Conservation (phyloP, 2,797 vertebrate species). For the Alectoris magna region DNA sequence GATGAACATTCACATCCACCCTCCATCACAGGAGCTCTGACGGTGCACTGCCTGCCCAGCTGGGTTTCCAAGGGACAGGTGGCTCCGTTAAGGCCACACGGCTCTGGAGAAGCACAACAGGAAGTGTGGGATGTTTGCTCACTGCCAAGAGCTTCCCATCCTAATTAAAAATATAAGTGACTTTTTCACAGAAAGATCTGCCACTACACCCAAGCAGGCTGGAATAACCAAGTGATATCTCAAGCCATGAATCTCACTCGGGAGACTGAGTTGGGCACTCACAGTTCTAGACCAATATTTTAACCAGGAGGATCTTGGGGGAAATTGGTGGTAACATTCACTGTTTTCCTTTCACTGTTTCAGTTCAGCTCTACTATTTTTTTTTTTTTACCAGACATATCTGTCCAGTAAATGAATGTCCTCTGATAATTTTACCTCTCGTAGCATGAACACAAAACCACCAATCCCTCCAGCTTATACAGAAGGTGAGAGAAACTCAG, state of each 20-base stretch:
- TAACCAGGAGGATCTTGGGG: background rate
- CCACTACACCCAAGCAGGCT: background rate
- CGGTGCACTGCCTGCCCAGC: too few relatives aligned
- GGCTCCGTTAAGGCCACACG: accelerated
- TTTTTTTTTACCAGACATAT: background rate
- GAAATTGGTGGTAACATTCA: accelerated
- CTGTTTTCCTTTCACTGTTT: background rate
- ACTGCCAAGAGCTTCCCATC: background rate
- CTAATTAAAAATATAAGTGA: background rate
- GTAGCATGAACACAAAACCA: background rate
- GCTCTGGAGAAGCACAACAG: background rate
- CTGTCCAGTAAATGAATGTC: background rate
- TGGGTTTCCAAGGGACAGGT: accelerated
- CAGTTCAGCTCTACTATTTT: background rate
- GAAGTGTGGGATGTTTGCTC: accelerated
- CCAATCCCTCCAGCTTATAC: background rate
- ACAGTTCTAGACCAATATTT: background rate
- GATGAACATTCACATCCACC: accelerated
- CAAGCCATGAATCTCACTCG: background rate
- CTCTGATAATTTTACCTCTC: background rate
- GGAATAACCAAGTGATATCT: background rate
- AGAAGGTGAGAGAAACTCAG: background rate
- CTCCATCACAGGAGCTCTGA: accelerated
- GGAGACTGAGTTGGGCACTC: accelerated
- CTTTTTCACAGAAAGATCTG: background rate